Conservation (phyloP, 2,797 vertebrate species). For the Sebastes alutus region DNA sequence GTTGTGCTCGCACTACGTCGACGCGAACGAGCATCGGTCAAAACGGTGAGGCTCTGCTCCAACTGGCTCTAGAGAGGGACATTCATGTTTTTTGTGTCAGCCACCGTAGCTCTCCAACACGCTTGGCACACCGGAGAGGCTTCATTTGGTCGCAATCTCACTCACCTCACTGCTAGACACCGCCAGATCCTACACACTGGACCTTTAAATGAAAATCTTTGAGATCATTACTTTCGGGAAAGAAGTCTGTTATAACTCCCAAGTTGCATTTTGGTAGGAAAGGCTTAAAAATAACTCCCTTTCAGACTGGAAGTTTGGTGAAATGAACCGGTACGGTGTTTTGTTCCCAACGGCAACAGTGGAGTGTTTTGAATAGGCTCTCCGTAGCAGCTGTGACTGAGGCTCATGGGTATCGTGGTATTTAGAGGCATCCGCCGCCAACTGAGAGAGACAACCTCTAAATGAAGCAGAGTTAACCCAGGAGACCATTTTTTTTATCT, state of each 20-base stretch:
- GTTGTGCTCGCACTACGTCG: no score
- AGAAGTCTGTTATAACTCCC: neutral
- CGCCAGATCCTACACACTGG: neutral
- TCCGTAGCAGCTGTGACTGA: neutral
- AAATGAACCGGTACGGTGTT: neutral
- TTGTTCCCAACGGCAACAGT: neutral
- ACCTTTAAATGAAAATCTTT: no score
- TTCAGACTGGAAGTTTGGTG: neutral
- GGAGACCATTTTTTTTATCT: neutral
- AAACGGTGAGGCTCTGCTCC: no score
- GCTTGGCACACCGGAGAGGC: no score
- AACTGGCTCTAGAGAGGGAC: no score
- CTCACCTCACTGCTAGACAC: neutral
- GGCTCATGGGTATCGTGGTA: neutral
- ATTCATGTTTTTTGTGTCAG: no score
- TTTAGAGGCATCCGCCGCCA: neutral
- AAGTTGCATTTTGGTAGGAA: neutral
- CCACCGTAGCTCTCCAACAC: no score
- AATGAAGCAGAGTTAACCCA: neutral
- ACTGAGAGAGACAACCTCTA: neutral
- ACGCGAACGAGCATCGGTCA: no score
- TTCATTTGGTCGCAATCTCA: no score
- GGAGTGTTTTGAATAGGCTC: neutral
- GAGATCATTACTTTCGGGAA: neutral
- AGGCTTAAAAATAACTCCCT: neutral